Base-by-base conservation (phyloP, 1,140 invertebrate genomes). In the Zelostemma sp. region DNA sequence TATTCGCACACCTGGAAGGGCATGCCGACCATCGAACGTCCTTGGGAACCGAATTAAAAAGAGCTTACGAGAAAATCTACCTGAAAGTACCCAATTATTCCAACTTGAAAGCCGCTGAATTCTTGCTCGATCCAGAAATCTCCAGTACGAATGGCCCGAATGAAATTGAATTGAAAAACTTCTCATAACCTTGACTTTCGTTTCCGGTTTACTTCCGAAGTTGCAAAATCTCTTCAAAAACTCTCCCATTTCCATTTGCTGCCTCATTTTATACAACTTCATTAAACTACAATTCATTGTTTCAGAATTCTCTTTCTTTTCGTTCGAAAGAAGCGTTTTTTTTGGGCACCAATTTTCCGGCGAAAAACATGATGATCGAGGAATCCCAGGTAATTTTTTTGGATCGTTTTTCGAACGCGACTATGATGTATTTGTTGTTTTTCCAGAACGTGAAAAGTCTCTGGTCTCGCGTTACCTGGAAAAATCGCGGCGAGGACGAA, bases 401-500 rank as follows among this genome's bases (percentile, higher is more conserved):
- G 8, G 8, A 28, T 28, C 8, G 25, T 4, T 28, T 28, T 28
- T 28, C 8, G 3, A 28, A 28, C 3, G 8, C 25, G 15, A 15
- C 3, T 43, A 4, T 12, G 11, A 43, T 43, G 40, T 49, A 53
- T 21, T 38, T 49, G 48, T 47, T 25, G 31, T 56, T 4, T 43
- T 35, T 43, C 43, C 16, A 72, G 61, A 40, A 59, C 11, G 58
- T 65, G 12, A 21, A 56, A 43, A 35, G 74, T 58, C 59, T 38
- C 64, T 67, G 38, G 54, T 54, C 17, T 50, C 45, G n/a, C n/a
- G 40, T 4, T 45, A 49, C 54, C 65, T 76, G 1, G 63, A 57
- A 46, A 43, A 46, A 65, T 83, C 21, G 70, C 71, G 33, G 19
- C 85, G 35, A 76, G 47, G 46, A 63, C 57, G 16, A 74, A 80